Evolutionary conservation across 2,113 vertebrate genomes (phyloP).

Genomic region (Bujurquina vittata): DNA sequence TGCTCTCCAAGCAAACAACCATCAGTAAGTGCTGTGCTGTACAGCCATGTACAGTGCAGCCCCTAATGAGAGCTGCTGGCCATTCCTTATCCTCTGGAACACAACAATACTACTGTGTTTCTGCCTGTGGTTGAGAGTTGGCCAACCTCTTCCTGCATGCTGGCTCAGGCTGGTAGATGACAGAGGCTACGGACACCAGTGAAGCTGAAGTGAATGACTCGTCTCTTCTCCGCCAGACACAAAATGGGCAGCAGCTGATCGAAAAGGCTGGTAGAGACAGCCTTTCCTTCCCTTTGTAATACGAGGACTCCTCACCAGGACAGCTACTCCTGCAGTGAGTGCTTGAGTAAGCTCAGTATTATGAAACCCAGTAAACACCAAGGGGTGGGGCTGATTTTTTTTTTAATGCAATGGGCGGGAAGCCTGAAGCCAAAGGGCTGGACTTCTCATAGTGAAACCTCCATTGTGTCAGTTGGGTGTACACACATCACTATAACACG

Average conservation of each 20-base stretch:
- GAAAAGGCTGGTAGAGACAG: slow-evolving; percentile 36
- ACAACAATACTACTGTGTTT: slow-evolving; percentile 66
- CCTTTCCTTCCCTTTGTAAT: slow-evolving; percentile 15
- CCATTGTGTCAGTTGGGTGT: slow-evolving; percentile 3
- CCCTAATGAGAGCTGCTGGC: slow-evolving; percentile 54
- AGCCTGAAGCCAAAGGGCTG: slow-evolving; percentile 47
- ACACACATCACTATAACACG: slow-evolving; percentile 1
- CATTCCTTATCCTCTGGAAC: slow-evolving; percentile 45
- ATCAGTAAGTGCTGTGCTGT: slow-evolving; percentile 17
- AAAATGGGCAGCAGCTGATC: slow-evolving; percentile 16
- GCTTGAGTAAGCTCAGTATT: slow-evolving; percentile 46
- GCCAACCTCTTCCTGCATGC: slow-evolving; percentile 74
- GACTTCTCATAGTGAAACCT: slow-evolving; percentile 33
- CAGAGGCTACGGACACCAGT: slow-evolving; percentile 27
- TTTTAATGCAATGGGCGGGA: slow-evolving; percentile 66
- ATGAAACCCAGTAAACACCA: slow-evolving; percentile 56
- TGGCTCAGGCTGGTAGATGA: slow-evolving; percentile 52
- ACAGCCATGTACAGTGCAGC: neutral
- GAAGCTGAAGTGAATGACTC: slow-evolving; percentile 53
- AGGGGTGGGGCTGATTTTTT: slow-evolving; percentile 63
- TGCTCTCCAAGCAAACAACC: slow-evolving; percentile 35
- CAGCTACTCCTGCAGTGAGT: slow-evolving; percentile 37
- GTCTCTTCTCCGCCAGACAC: slow-evolving; percentile 53
- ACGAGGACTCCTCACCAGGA: slow-evolving; percentile 22
- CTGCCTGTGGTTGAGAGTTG: slow-evolving; percentile 50